Evolutionary conservation across 2,113 vertebrate genomes (phyloP), one percentile per base, ranked within the genome.

Genomic region (Nematolebias whitei): DNA sequence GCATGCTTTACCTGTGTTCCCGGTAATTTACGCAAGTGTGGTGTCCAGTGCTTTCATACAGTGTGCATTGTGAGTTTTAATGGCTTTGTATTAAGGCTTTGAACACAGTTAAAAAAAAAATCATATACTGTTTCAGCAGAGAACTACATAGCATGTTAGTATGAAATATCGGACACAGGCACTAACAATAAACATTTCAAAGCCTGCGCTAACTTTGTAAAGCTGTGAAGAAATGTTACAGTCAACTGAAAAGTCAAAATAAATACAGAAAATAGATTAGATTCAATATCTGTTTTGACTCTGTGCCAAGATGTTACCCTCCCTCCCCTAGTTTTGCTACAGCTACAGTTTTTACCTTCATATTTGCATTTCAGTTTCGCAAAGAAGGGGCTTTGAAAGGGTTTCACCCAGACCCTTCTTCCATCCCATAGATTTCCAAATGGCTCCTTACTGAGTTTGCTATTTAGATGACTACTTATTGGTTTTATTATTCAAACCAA

Each of bases 231-330:
- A 43, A 14, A 14, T 5, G 11, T 15, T 61, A 13, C 10, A 20
- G 10, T 19, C 20, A 43, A 43, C 40, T n/a, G 5, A 15, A 26
- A 48, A 29, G 38, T 62, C 24, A 8, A 60, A 41, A 48, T 14
- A 12, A 24, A 59, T 12, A 23, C 20, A 55, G 19, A 50, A 69
- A 61, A 23, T 57, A 23, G 29, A 55, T n/a, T 45, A 12, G 39
- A 12, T 54, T 13, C 44, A 53, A 9, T 41, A 63, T 78, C 41
- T 63, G 26, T 39, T 71, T 73, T 63, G 9, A 44, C 39, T 61
- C 48, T 69, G 50, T 44, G 60, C 35, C 73, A 14, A 45, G 40
- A 61, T 45, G 19, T 68, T 55, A 9, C 44, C 50, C 26, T n/a
- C 7, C 12, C 48, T 35, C 26, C 11, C 4, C 5, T 9, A 4